phyloP scores from a whole-genome alignment of 2,113 vertebrate genomes.

The Thamnophis sirtalis region DNA sequence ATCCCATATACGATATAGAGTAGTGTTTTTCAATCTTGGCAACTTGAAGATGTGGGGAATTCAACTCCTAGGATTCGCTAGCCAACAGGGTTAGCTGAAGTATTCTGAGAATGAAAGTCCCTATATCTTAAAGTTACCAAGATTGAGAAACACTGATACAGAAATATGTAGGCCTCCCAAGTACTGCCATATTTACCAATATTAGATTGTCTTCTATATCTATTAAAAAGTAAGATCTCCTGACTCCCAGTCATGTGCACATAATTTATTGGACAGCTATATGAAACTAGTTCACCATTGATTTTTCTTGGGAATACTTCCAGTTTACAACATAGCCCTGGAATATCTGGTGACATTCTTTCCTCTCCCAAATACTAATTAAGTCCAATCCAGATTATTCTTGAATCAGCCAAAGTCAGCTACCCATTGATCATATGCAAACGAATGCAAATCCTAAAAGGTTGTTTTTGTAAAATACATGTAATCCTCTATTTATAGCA shows the following conservation, averaged over 20 bases:
- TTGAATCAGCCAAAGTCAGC: not conserved
- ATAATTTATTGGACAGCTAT: not conserved
- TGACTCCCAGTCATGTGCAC: not conserved
- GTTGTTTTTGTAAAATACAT: not conserved
- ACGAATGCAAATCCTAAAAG: not conserved
- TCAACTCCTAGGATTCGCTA: no score
- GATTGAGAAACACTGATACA: not conserved
- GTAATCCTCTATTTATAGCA: not conserved
- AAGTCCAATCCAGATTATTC: not conserved
- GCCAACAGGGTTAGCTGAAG: no score
- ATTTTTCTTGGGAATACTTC: not conserved
- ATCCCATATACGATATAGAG: not conserved
- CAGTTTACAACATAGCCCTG: not conserved
- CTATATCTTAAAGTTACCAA: no score
- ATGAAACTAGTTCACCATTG: not conserved
- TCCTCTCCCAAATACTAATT: not conserved
- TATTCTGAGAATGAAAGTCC: no score
- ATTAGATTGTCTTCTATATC: not conserved
- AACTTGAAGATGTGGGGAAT: no score
- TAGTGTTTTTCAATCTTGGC: no score
- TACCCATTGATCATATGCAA: not conserved
- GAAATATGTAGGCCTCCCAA: not conserved
- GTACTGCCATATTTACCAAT: not conserved
- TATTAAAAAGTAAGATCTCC: not conserved
- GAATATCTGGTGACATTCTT: not conserved